These are phyloP conservation scores for Lagopus muta DNA, from an alignment of 2,113 vertebrate genomes.

Conservation along the genomic window DNA sequence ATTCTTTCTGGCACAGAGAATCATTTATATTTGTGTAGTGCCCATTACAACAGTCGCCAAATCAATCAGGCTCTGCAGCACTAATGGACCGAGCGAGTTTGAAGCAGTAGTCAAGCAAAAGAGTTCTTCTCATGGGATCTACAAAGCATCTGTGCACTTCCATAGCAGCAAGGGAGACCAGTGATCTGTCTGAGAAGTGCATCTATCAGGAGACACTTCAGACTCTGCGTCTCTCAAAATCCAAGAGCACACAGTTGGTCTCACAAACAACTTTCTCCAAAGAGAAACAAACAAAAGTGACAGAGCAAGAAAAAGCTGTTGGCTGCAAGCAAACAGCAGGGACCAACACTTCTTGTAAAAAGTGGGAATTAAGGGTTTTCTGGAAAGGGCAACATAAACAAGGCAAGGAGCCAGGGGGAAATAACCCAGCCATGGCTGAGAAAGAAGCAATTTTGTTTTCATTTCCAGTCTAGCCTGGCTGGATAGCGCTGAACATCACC, in stretches of 20 bases:
- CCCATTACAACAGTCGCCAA: background rate
- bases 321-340: background rate
- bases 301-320: background rate
- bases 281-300: background rate
- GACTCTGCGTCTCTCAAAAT: background rate
- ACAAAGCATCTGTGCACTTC: background rate
- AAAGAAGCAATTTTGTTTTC: background rate
- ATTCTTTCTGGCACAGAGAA: background rate
- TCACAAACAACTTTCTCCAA: background rate
- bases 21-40: background rate
- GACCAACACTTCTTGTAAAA: background rate
- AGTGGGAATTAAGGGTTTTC: background rate
- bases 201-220: background rate
- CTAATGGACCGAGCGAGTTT: constrained; percentile 11
- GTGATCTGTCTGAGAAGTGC: background rate
- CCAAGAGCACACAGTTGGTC: background rate
- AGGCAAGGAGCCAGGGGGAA: background rate
- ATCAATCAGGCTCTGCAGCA: background rate
- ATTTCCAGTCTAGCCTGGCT: background rate
- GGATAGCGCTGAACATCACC: background rate
- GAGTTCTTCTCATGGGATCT: background rate
- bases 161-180: background rate
- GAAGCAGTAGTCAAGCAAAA: background rate
- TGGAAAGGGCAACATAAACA: background rate
- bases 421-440: background rate